Base-by-base conservation (phyloP, 2,797 vertebrate species). In the Esox masquinongy region DNA sequence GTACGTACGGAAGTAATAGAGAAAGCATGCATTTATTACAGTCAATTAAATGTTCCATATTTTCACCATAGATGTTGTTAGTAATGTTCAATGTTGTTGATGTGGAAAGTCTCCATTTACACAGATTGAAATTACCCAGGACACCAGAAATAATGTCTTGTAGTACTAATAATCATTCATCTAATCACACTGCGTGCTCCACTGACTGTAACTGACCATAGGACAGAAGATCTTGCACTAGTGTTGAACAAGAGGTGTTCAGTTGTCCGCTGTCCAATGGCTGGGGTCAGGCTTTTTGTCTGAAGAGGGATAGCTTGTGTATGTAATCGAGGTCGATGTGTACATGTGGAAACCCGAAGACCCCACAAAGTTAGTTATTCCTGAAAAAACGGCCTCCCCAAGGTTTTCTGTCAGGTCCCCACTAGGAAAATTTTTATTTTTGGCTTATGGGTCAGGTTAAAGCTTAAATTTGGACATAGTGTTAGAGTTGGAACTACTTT, bases 21-120 rank as follows among this genome's bases (percentile, higher is more conserved):
- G 47, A 69, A 34, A 24, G 36, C 22, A 26, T 50, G 15, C 11
- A 53, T 70, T 53, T 53, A 50, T 70, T 70, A 17, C 69, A 70
- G 69, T 71, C 69, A 71, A n/a, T 71, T 53, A 53, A 51, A 71
- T 53, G 49, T 71, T 51, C 29, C 69, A 51, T 5, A n/a, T 1
- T 61, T 71, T 51, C 17, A 19, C 15, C 7, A 53, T 12, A 31
- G 49, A 71, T 26, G 70, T 71, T 71, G 17, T 24, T 31, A 19
- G 56, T 61, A 24, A 61, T 61, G 56, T 61, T 61, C 56, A 22
- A 61, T 61, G 19, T 22, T 59, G 56, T 24, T 61, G 51, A 17
- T 51, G 47, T 49, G 15, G 50, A 68, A 34, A 22, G 34, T 68
- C 22, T 34, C 29, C 66, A 36, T 43, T 4, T 17, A 36, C 67